phyloP scores from a whole-genome alignment of 2,113 vertebrate genomes.

The Corythaixoides concolor region DNA sequence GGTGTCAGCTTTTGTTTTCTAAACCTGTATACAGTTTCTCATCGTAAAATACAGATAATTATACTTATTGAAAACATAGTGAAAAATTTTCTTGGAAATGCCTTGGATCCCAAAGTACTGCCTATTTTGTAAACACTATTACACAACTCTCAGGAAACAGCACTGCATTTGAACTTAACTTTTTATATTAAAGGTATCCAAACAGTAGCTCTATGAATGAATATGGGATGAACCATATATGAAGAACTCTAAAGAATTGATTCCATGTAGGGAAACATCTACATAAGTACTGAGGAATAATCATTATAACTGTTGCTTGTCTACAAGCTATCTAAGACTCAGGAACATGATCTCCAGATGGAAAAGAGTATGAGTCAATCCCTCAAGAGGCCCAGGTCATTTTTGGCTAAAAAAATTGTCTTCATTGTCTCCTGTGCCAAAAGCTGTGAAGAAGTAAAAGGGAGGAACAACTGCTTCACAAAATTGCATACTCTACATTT shows the following conservation, averaged over 20 bases:
- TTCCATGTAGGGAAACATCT: neutral
- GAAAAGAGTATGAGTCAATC: neutral
- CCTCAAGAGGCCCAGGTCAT: neutral
- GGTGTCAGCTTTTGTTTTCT: neutral
- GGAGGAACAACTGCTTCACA: neutral
- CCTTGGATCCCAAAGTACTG: neutral
- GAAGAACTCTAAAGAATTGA: neutral
- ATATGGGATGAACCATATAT: neutral
- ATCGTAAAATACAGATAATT: neutral
- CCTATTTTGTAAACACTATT: neutral
- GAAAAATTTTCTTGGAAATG: neutral
- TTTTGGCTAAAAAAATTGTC: neutral
- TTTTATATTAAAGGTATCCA: neutral
- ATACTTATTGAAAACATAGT: neutral
- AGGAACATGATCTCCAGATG: neutral
- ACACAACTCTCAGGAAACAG: neutral
- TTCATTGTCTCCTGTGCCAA: neutral
- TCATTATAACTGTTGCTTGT: neutral
- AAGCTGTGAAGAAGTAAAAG: neutral
- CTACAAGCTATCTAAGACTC: neutral
- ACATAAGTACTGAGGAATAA: neutral
- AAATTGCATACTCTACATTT: neutral
- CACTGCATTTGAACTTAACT: neutral
- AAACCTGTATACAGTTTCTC: neutral
- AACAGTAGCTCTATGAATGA: neutral